Percentiles rank a stretch among this genome's conserved stretches.
phyloP scores from a whole-genome alignment of 1,140 invertebrate species.

The Papilio glaucus region DNA sequence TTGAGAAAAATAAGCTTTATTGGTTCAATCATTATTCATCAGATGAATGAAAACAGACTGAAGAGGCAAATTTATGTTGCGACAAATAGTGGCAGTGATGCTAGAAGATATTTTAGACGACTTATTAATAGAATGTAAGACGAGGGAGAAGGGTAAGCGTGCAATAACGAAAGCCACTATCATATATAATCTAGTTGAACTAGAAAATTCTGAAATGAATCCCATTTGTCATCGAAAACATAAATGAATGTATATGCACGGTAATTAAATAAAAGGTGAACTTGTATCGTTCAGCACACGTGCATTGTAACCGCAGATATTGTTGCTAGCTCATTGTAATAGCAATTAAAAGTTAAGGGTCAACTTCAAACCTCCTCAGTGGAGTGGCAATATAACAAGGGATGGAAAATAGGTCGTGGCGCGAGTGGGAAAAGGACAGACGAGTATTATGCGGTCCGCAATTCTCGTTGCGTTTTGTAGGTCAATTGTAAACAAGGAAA shows the following conservation, averaged over 20 bases:
- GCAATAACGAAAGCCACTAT: no score
- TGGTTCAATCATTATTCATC: no score
- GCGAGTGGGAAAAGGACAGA: constrained; percentile 40
- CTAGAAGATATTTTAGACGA: no score
- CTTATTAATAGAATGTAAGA: no score
- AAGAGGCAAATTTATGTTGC: no score
- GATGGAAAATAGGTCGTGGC: constrained; percentile 33
- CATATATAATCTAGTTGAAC: background rate
- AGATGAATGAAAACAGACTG: no score
- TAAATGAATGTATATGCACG: background rate
- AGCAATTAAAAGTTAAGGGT: constrained; percentile 51
- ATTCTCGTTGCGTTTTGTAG: constrained; percentile 45
- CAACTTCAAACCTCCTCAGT: constrained; percentile 40
- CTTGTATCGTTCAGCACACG: constrained; percentile 12
- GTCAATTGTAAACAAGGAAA: constrained; percentile 52
- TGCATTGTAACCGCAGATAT: constrained; percentile 34
- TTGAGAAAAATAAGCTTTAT: no score
- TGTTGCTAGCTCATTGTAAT: constrained; percentile 39
- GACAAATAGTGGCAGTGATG: no score
- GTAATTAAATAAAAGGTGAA: background rate
- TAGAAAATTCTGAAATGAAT: background rate
- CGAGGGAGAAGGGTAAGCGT: no score
- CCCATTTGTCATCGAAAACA: background rate
- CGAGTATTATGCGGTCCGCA: constrained; percentile 39
- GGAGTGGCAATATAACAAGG: constrained; percentile 33